Base-by-base conservation (phyloP, 2,113 vertebrate species). In the Dicentrarchus labrax region DNA sequence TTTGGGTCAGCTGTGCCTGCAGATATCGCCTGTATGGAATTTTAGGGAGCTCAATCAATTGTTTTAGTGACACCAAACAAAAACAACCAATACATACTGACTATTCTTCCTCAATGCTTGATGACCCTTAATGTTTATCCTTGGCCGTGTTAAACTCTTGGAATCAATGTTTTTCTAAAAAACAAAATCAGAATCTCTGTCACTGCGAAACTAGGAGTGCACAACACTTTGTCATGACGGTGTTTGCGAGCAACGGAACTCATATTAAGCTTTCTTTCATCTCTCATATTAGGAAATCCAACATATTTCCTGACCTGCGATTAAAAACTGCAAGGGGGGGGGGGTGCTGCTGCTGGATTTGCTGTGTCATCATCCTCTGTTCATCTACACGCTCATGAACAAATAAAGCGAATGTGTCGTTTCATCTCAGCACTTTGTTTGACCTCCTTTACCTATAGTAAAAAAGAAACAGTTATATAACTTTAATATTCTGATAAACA, bases 121-220 rank as follows among this genome's bases (percentile, higher is more conserved):
- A 47, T 13, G 12, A 10, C 2, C 19, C 21, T 10, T 19, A 70
- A 45, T 70, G 38, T 65, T 57, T 70, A 16, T 59, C 17, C n/a
- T 61, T 4, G 13, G n/a, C 59, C 43, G 57, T 61, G 17, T 11
- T 61, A 39, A 73, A 73, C 50, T n/a, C 38, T 15, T 2, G 56
- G 41, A 72, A 72, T 67, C 64, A 36, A 48, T 61, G 13, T 59
- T 61, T 71, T 62, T 50, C 39, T n/a, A n/a, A n/a, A n/a, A n/a
- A n/a, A n/a, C n/a, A n/a, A n/a, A n/a, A n/a, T n/a, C n/a, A n/a
- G n/a, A n/a, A n/a, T n/a, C n/a, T n/a, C n/a, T n/a, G n/a, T n/a
- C n/a, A n/a, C n/a, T n/a, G n/a, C n/a, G n/a, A n/a, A n/a, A n/a
- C n/a, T n/a, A n/a, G n/a, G n/a, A n/a, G n/a, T n/a, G n/a, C n/a